Percentiles rank a stretch among this genome's conserved stretches.
phyloP scores from a whole-genome alignment of 2,888 invertebrate species.

The Strigamia transsilvanica region DNA sequence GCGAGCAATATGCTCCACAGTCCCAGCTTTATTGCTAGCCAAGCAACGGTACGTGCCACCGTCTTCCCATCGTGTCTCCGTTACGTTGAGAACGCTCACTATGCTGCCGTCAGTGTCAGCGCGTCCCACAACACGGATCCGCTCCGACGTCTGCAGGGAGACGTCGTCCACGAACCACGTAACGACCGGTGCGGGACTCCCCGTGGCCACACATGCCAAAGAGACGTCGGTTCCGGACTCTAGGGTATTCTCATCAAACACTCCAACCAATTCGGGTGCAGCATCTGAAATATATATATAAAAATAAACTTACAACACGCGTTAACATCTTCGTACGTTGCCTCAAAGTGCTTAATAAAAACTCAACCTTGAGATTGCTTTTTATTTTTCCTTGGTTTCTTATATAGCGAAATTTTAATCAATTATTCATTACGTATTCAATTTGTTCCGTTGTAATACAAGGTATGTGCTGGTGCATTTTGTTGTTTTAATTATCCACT shows the following conservation, averaged over 20 bases:
- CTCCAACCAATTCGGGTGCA: constrained; percentile 66
- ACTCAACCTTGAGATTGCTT: no score
- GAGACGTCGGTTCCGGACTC: constrained; percentile 89
- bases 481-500: neutral
- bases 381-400: neutral
- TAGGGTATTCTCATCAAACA: constrained; percentile 86
- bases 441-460: no score
- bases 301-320: neutral
- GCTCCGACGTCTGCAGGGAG: constrained; percentile 27
- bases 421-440: no score
- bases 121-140: constrained; percentile 52
- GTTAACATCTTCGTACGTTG: neutral
- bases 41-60: constrained; percentile 81
- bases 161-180: constrained; percentile 85
- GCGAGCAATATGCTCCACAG: constrained; percentile 76
- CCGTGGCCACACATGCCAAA: constrained; percentile 90
- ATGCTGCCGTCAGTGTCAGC: constrained; percentile 51
- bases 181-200: constrained; percentile 93
- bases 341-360: no score
- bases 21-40: constrained; percentile 79
- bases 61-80: constrained; percentile 84
- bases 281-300: constrained; percentile 53
- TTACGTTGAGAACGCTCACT: constrained; percentile 84
- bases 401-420: neutral
- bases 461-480: no score